phyloP scores from a whole-genome alignment of 2,797 vertebrate species.

The Ceryle rudis region DNA sequence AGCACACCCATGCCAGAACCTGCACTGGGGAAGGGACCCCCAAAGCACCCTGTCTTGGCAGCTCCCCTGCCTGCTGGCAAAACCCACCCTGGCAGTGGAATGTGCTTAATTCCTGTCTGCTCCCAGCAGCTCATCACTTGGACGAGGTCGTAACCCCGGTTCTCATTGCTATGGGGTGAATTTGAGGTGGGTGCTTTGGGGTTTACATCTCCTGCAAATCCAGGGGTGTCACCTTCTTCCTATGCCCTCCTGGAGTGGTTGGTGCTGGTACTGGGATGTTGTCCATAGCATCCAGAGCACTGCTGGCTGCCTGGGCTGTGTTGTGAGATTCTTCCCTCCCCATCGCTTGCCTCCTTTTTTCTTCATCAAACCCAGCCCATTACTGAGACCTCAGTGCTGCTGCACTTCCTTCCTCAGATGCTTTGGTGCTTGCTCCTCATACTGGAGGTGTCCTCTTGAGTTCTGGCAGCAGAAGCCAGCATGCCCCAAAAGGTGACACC shows the following conservation, averaged over 20 bases:
- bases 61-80: neutral
- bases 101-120: neutral
- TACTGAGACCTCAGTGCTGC: neutral
- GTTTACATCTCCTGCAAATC: neutral
- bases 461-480: neutral
- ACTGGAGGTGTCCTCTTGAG: neutral
- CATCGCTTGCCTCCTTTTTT: neutral
- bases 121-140: neutral
- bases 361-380: neutral
- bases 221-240: neutral
- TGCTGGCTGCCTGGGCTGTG: neutral
- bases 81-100: neutral
- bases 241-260: neutral
- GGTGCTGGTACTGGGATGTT: neutral
- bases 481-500: neutral
- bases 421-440: neutral
- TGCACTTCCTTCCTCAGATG: neutral
- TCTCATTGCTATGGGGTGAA: accelerated
- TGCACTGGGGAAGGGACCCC: neutral
- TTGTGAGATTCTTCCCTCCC: neutral
- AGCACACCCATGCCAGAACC: neutral
- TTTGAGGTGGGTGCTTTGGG: neutral
- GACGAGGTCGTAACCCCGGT: neutral
- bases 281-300: neutral
- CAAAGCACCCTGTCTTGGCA: accelerated